These are phyloP conservation scores for Leuctra nigra DNA, from an alignment of 2,888 invertebrate species.

Conservation along the genomic window DNA sequence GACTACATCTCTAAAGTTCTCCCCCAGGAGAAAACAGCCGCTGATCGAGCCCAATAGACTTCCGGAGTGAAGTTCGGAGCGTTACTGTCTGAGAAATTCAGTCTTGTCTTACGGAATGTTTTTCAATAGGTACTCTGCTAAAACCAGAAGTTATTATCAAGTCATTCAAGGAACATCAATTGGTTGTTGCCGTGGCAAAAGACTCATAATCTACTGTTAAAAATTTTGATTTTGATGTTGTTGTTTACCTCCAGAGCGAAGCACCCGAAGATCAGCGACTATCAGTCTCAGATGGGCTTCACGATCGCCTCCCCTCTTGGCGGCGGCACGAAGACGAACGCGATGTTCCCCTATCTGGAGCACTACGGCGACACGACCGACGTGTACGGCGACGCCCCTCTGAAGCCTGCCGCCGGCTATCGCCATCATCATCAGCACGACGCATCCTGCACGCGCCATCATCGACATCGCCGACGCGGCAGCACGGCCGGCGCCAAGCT, in stretches of 20 bases:
- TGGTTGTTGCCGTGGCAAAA: too few relatives aligned
- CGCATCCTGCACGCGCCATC: conserved; percentile 24
- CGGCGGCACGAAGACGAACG: conserved; percentile 17
- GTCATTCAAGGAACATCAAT: too few relatives aligned
- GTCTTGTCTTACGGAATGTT: too few relatives aligned
- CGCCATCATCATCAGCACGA: conserved; percentile 31
- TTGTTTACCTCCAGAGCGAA: conserved; percentile 25
- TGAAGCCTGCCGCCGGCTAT: conserved; percentile 27
- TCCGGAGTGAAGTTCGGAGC: too few relatives aligned
- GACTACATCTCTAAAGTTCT: too few relatives aligned
- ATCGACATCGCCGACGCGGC: conserved; percentile 33
- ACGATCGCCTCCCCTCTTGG: conserved; percentile 19
- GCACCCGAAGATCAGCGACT: conserved; percentile 28
- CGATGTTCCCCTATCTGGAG: conserved; percentile 30
- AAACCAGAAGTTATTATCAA: too few relatives aligned
- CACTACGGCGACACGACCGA: conserved; percentile 35
- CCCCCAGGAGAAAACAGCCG: too few relatives aligned
- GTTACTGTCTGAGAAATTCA: too few relatives aligned
- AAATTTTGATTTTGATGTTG: too few relatives aligned
- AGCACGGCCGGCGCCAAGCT: conserved; percentile 28
- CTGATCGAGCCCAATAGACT: too few relatives aligned
- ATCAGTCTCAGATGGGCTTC: conserved; percentile 31
- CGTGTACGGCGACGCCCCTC: conserved; percentile 32
- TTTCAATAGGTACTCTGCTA: too few relatives aligned
- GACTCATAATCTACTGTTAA: too few relatives aligned